phyloP scores from a whole-genome alignment of 2,797 vertebrate species.

The Crax fasciolata region DNA sequence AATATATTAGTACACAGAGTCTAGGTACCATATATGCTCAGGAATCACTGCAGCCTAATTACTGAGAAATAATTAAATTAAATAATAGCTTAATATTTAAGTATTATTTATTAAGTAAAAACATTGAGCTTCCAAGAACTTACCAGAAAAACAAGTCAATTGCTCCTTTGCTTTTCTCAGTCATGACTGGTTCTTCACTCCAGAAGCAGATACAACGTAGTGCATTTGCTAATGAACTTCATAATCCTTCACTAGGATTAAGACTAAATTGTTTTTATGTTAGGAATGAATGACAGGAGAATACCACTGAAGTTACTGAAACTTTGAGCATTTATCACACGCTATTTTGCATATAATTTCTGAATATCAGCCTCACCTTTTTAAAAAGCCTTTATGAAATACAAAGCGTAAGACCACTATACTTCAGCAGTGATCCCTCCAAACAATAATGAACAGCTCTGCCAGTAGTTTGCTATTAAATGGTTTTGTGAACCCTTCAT shows the following conservation, averaged over 20 bases:
- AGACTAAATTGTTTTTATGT: background rate
- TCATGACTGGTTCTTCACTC: background rate
- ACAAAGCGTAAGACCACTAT: background rate
- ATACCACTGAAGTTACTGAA: constrained; percentile 3
- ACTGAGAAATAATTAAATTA: background rate
- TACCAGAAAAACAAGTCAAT: background rate
- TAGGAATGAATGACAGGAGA: background rate
- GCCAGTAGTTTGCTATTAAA: constrained; percentile 17
- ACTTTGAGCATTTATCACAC: background rate
- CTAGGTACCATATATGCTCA: background rate
- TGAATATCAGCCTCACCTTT: constrained; percentile 9
- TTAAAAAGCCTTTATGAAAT: constrained; percentile 23
- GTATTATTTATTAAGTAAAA: background rate
- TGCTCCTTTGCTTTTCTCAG: background rate
- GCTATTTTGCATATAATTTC: background rate
- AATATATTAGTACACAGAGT: background rate
- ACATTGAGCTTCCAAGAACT: background rate
- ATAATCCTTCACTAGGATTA: background rate
- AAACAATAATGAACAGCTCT: constrained; percentile 5
- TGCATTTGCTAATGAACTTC: background rate
- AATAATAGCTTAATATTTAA: background rate
- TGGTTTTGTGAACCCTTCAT: constrained; percentile 3
- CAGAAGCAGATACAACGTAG: background rate
- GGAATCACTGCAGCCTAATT: background rate
- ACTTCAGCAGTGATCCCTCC: background rate